Evolutionary conservation across 2,888 invertebrate species (phyloP).

Genomic region (Periphyllus acericola): DNA sequence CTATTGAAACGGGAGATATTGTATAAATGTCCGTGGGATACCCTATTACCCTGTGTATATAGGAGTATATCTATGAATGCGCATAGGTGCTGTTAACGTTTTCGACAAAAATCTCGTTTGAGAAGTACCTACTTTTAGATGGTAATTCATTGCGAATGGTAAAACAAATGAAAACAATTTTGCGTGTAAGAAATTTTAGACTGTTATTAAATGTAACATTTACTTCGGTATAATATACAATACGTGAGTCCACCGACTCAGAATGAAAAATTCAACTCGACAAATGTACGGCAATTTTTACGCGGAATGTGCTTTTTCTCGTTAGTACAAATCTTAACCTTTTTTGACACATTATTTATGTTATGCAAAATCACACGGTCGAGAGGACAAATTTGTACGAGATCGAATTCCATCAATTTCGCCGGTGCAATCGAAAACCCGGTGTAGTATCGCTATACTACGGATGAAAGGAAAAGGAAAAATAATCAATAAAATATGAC

Average conservation of each 20-base stretch:
- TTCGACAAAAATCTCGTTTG: neutral
- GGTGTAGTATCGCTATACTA: neutral
- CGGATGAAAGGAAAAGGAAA: neutral
- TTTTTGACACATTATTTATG: constrained; percentile 36
- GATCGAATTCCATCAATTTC: neutral
- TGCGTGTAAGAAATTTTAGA: neutral
- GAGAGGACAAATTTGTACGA: constrained; percentile 1
- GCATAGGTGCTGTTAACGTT: neutral
- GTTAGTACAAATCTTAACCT: constrained; percentile 22
- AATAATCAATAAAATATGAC: neutral
- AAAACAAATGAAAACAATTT: too few species aligned
- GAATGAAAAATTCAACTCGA: constrained; percentile 24
- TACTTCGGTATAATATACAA: neutral
- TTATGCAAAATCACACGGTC: neutral
- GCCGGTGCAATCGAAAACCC: neutral
- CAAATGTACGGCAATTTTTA: constrained; percentile 14
- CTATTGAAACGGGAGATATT: too few species aligned
- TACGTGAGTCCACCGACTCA: neutral
- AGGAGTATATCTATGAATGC: too few species aligned
- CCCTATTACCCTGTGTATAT: too few species aligned
- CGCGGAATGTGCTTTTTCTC: constrained; percentile 14
- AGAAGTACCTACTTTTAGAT: too few species aligned
- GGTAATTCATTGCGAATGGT: too few species aligned
- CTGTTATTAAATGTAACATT: neutral
- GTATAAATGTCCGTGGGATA: too few species aligned